These are phyloP conservation scores for Priocnemis perturbator DNA, from an alignment of 2,888 invertebrate genomes.

Conservation along the genomic window DNA sequence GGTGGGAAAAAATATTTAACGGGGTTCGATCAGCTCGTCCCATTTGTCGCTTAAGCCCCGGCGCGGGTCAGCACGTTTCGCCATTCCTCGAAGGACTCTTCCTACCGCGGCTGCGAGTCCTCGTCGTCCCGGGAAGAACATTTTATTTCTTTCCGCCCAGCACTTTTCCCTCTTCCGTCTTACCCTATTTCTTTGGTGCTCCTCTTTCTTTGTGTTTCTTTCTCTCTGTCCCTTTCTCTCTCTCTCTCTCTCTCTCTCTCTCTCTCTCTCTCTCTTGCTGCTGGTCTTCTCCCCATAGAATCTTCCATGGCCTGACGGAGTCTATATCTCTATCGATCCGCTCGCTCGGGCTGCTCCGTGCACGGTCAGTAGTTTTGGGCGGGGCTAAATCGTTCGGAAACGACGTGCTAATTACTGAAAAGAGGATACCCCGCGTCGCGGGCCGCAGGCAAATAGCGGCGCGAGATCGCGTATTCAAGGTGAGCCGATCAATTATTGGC, in stretches of 20 bases:
- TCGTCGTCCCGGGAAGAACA: not conserved
- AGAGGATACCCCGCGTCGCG: too few species aligned
- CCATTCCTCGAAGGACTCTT: not conserved
- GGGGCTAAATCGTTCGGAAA: constrained; percentile 37
- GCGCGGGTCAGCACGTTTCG: not conserved
- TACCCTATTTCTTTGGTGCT: not conserved
- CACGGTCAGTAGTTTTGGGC: constrained; percentile 45
- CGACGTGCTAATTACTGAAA: constrained; percentile 34
- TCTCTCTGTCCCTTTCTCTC: not conserved
- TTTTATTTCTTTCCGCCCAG: too few species aligned
- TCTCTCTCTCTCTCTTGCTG: not conserved
- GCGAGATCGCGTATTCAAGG: too few species aligned
- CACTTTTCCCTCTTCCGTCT: not conserved
- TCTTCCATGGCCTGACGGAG: constrained; percentile 46
- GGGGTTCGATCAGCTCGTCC: not conserved
- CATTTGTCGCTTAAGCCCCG: not conserved
- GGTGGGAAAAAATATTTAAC: not conserved
- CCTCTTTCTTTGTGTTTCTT: constrained; percentile 8
- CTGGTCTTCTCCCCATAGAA: constrained; percentile 42
- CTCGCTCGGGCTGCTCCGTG: constrained; percentile 29
- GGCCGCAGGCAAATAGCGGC: too few species aligned
- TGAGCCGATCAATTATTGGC: too few species aligned
- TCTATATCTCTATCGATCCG: constrained; percentile 56
- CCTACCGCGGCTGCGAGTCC: not conserved
- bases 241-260: not conserved